Conservation (phyloP, 2,888 invertebrate species). For the Marasmarcha lunaedactyla region DNA sequence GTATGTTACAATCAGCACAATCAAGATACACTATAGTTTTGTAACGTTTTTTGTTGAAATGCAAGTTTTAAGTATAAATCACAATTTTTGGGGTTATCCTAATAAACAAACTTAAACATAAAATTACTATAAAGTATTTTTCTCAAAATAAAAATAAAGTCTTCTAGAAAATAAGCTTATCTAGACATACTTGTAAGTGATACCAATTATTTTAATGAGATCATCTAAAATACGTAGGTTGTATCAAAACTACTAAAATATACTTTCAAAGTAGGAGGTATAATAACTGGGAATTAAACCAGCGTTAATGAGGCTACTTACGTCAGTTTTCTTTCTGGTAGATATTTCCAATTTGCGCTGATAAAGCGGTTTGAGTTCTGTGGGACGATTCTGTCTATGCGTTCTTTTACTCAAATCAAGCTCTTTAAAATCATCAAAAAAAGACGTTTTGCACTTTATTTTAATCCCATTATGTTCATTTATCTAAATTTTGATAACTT, state of each 20-base stretch:
- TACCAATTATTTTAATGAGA: too few species aligned
- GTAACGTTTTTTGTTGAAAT: too few species aligned
- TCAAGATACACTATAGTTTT: too few species aligned
- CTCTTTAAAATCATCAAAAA: conserved; percentile 9
- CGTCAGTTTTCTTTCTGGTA: conserved; percentile 8
- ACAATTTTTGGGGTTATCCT: too few species aligned
- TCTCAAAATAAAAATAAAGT: too few species aligned
- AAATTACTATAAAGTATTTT: too few species aligned
- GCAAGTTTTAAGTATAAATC: too few species aligned
- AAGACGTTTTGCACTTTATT: conserved; percentile 8
- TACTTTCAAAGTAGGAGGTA: conserved; percentile 4
- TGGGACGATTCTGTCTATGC: background rate
- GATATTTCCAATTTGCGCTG: conserved; percentile 5
- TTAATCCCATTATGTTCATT: conserved; percentile 7
- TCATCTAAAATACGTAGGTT: too few species aligned
- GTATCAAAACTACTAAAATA: conserved; percentile 2
- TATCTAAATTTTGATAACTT: conserved; percentile 7
- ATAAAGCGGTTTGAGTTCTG: background rate
- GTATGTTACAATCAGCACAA: too few species aligned
- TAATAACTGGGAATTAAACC: conserved; percentile 8
- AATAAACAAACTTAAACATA: too few species aligned
- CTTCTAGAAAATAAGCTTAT: too few species aligned
- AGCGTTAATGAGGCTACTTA: conserved; percentile 6
- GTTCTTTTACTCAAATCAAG: conserved; percentile 3
- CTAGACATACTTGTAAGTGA: too few species aligned